Percentiles rank a stretch among this genome's conserved stretches.
These are phyloP conservation scores for Corvus moneduloides DNA, from an alignment of 2,113 vertebrate genomes.

Conservation along the genomic window DNA sequence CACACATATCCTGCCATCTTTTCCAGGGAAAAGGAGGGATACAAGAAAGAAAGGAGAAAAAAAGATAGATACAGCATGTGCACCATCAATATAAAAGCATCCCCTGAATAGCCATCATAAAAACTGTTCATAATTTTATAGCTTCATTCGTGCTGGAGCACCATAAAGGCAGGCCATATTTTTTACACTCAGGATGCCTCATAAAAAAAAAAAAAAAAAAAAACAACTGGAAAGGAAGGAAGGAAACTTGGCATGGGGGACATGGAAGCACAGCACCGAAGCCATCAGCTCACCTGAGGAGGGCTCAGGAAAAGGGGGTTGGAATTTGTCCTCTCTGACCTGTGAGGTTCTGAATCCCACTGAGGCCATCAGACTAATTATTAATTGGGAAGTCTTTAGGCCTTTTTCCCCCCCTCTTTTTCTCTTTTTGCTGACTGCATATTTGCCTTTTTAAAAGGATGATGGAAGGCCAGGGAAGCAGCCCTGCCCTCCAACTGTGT, in stretches of 20 bases:
- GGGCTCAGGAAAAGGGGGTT: conserved; percentile 69
- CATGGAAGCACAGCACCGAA: background rate
- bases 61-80: conserved; percentile 95
- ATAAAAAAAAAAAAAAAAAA: conserved; percentile 68
- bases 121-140: conserved; percentile 99
- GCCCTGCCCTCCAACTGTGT: conserved; percentile 27
- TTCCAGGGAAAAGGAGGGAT: conserved; percentile 71
- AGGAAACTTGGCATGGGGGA: conserved; percentile 60
- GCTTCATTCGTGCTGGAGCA: conserved; percentile 98
- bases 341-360: conserved; percentile 55
- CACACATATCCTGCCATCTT: conserved; percentile 69
- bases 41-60: conserved; percentile 6
- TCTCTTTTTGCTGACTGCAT: conserved; percentile 70
- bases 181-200: conserved; percentile 88
- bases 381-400: conserved; percentile 73
- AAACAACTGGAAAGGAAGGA: background rate
- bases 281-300: conserved; percentile 73
- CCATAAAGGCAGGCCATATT: conserved; percentile 99
- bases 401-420: background rate
- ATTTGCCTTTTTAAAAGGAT: conserved; percentile 71
- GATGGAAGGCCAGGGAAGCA: conserved; percentile 48
- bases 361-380: conserved; percentile 71
- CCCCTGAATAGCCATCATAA: conserved; percentile 99
- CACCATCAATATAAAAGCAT: conserved; percentile 99
- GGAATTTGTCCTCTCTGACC: conserved; percentile 70